Conservation (phyloP, 2,888 invertebrate species). For the Plutella xylostella region DNA sequence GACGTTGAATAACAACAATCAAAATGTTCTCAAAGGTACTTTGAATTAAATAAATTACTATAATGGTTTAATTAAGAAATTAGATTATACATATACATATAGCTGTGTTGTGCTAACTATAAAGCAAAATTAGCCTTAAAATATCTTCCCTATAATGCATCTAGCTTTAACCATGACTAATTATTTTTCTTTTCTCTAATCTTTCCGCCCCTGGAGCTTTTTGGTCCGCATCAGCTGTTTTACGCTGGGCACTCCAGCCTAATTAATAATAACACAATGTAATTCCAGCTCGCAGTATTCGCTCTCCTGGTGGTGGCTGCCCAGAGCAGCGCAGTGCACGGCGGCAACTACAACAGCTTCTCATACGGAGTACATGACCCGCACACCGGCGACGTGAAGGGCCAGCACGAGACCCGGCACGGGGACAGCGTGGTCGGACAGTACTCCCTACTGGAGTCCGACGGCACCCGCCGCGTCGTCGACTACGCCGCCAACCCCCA, state of each 20-base stretch:
- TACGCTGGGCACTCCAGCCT: no score
- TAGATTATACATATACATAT: background rate
- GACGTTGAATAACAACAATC: constrained; percentile 24
- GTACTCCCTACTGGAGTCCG: constrained; percentile 61
- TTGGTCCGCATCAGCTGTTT: no score
- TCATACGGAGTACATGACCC: constrained; percentile 48
- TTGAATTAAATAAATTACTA: no score
- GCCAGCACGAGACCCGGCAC: constrained; percentile 40
- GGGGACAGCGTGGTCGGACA: constrained; percentile 57
- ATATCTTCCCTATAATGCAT: background rate
- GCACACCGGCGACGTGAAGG: constrained; percentile 48
- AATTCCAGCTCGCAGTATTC: constrained; percentile 26
- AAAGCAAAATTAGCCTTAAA: background rate
- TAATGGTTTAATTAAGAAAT: no score
- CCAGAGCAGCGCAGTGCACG: constrained; percentile 22
- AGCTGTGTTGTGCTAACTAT: background rate
- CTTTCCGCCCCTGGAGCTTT: no score
- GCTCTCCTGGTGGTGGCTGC: constrained; percentile 26
- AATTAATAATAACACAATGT: no score
- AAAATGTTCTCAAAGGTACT: constrained; percentile 41
- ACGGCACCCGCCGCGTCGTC: constrained; percentile 62
- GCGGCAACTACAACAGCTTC: constrained; percentile 28
- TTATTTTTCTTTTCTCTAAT: no score
- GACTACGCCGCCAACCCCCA: constrained; percentile 50
- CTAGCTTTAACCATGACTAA: no score